Percentiles rank a stretch among this genome's conserved stretches.
These are phyloP conservation scores for Ailuropoda melanoleuca DNA, from an alignment of 2,113 vertebrate genomes.

Conservation along the genomic window DNA sequence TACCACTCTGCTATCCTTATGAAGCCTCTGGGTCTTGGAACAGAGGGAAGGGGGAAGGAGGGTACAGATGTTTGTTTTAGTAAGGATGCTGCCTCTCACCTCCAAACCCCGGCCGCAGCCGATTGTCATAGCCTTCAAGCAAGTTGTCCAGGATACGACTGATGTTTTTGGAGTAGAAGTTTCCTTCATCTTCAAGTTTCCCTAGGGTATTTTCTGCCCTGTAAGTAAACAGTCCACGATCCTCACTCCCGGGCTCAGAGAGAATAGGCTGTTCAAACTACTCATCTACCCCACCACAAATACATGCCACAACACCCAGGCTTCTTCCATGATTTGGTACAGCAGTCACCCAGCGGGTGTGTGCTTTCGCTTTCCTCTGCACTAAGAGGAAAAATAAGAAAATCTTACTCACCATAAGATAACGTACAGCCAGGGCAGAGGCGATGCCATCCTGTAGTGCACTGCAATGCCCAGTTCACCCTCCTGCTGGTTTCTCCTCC, in stretches of 20 bases:
- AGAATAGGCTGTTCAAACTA: background rate
- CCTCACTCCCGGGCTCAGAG: background rate
- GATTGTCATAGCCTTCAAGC: constrained; percentile 96
- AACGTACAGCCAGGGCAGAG: constrained; percentile 88
- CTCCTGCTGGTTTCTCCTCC: background rate
- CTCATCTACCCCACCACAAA: background rate
- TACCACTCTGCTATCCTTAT: background rate
- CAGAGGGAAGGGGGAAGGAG: background rate
- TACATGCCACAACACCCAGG: background rate
- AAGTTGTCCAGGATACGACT: constrained; percentile 94
- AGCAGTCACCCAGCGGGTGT: background rate
- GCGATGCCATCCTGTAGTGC: constrained; percentile 87
- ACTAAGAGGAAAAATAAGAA: background rate
- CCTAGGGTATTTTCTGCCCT: constrained; percentile 86
- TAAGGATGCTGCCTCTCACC: constrained; percentile 81
- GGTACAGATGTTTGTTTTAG: background rate
- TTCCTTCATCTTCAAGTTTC: constrained; percentile 81
- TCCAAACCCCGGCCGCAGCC: constrained; percentile 95
- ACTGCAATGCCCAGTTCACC: constrained; percentile 60
- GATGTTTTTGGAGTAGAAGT: constrained; percentile 92
- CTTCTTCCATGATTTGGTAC: background rate
- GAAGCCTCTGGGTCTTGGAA: background rate
- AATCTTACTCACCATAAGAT: constrained; percentile 87
- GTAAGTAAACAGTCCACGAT: constrained; percentile 62
- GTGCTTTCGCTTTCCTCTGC: background rate